Percentiles rank a stretch among this genome's conserved stretches.
Evolutionary conservation across 1,140 invertebrate genomes (phyloP).

Genomic region (Plectus sambesii): DNA sequence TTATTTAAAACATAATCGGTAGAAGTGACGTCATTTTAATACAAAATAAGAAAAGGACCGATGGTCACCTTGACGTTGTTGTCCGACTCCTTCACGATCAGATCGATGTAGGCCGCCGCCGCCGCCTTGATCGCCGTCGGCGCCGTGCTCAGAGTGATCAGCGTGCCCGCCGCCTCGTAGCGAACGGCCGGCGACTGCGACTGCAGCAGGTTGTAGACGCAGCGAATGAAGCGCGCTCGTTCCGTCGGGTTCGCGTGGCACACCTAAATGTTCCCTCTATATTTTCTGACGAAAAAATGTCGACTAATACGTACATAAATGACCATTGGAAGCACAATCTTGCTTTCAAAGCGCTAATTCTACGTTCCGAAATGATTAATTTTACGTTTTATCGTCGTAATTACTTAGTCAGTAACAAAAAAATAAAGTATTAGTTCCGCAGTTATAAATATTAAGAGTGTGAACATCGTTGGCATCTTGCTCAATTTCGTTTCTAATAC

Average conservation of each 20-base stretch:
- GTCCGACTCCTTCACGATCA: slow-evolving; percentile 97
- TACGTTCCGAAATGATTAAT: too few relatives aligned
- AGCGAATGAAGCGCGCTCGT: slow-evolving; percentile 86
- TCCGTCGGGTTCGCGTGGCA: slow-evolving; percentile 94
- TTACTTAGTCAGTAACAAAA: too few relatives aligned
- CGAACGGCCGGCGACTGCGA: slow-evolving; percentile 88
- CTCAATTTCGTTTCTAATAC: too few relatives aligned
- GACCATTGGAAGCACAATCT: slow-evolving; percentile 1
- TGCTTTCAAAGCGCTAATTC: too few relatives aligned
- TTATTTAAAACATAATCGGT: too few relatives aligned
- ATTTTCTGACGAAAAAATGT: slow-evolving; percentile 16
- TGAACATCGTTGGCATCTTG: too few relatives aligned
- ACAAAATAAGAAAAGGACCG: too few relatives aligned
- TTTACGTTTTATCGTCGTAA: too few relatives aligned
- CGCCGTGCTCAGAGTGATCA: slow-evolving; percentile 92
- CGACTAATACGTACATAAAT: slow-evolving; percentile 13
- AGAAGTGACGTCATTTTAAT: too few relatives aligned
- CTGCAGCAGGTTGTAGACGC: slow-evolving; percentile 94
- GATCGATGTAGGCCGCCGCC: slow-evolving; percentile 90
- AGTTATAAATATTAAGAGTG: too few relatives aligned
- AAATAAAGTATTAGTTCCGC: too few relatives aligned
- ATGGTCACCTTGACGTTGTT: slow-evolving; percentile 97
- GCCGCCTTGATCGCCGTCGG: slow-evolving; percentile 95
- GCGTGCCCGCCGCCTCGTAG: slow-evolving; percentile 96
- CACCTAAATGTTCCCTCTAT: too few relatives aligned